Evolutionary conservation across 2,797 vertebrate genomes (phyloP), one percentile per base, ranked within the genome.

Genomic region (Trachurus trachurus): DNA sequence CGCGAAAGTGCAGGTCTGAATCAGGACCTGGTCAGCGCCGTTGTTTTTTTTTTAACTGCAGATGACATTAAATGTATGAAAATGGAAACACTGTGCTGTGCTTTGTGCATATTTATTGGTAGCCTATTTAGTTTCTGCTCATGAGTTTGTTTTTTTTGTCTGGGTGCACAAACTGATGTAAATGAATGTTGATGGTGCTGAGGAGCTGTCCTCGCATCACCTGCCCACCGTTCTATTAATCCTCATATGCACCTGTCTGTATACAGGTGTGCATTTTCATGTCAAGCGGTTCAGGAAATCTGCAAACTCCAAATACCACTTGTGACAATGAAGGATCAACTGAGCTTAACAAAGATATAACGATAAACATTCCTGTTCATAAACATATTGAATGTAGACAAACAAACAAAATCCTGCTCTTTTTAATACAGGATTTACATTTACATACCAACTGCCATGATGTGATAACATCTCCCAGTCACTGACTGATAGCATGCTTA

Each of bases 401-500:
- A 4, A 16, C 16, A 16, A 6, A 17, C 5, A 45, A 45, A 34
- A 21, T 19, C 1, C 17, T 50, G 4, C 29, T 65, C 42, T 66
- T 31, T 52, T 57, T 47, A 42, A 61, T n/a, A 37, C 11, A 22
- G 50, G 7, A 31, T 52, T 68, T 57, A 66, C 15, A 73, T 79
- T 85, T 79, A 73, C 68, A 74, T 63, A 64, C 9, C 21, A 74
- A 37, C 80, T 60, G 76, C 10, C 69, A 2, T 26, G 13, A 0
- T 3, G 7, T 15, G 67, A 81, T 72, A 67, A 70, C 40, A 85
- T 78, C 66, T 67, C 42, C 5, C 21, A 37, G 17, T 37, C 60
- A 26, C n/a, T 54, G 19, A 40, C 7, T 31, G 0, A 31, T 40
- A 31, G 11, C 5, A 39, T 2, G 37, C 16, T 49, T 49, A 49